Percentiles rank a stretch among this genome's conserved stretches.
Evolutionary conservation across 2,113 vertebrate genomes (phyloP).

Genomic region (Haemorhous mexicanus): DNA sequence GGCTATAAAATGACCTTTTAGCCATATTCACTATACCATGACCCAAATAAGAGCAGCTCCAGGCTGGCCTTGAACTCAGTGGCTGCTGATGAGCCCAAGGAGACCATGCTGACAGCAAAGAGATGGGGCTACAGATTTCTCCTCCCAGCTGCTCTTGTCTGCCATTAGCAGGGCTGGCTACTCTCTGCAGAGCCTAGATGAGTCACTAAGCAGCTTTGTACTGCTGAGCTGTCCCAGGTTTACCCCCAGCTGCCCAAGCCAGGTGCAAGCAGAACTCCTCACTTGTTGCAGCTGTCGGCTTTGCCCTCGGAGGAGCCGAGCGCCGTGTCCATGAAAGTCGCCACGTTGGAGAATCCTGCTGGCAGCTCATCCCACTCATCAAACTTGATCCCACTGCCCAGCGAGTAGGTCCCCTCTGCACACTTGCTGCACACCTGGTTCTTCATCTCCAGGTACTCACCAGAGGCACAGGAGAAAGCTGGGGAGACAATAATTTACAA

Average conservation of each 20-base stretch:
- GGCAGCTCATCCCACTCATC: constrained; percentile 95
- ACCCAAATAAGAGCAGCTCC: not conserved
- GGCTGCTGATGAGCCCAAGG: not conserved
- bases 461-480: constrained; percentile 94
- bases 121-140: not conserved
- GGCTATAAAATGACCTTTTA: not conserved
- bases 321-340: constrained; percentile 84
- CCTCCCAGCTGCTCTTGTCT: not conserved
- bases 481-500: not conserved
- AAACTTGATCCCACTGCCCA: constrained; percentile 94
- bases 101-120: not conserved
- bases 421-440: constrained; percentile 92
- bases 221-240: not conserved
- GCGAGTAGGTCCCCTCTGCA: constrained; percentile 89
- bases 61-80: not conserved
- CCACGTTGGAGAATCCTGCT: constrained; percentile 88
- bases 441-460: constrained; percentile 96
- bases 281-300: constrained; percentile 87
- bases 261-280: constrained; percentile 25
- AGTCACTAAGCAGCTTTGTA: not conserved
- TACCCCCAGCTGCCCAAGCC: rapidly evolving
- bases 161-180: not conserved
- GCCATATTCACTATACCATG: not conserved
- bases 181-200: not conserved
- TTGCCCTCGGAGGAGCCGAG: constrained; percentile 69